These are phyloP conservation scores for Characodon lateralis DNA, from an alignment of 2,797 vertebrate genomes.

Conservation along the genomic window DNA sequence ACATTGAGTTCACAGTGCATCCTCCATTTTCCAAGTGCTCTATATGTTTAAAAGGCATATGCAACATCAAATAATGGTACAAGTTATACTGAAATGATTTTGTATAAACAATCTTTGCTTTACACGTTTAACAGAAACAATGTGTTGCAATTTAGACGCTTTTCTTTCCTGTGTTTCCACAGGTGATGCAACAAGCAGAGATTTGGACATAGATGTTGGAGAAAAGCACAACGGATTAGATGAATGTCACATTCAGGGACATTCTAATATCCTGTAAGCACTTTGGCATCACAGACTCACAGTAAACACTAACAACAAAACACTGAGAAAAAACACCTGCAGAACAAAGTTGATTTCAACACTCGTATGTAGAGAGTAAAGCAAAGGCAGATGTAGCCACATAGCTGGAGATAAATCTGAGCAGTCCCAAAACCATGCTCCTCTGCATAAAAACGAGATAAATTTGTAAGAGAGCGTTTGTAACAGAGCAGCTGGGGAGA, in stretches of 20 bases:
- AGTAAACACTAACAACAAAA: conserved; percentile 1
- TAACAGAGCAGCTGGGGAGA: conserved; percentile 1
- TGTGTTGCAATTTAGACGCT: neutral
- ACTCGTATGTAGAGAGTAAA: conserved; percentile 11
- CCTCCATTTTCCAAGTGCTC: neutral
- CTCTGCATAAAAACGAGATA: neutral
- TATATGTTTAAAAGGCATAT: neutral
- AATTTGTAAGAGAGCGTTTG: neutral
- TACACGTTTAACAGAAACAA: neutral
- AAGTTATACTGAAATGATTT: neutral
- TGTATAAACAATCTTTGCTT: neutral
- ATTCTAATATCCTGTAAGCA: neutral
- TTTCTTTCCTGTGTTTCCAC: conserved; percentile 9
- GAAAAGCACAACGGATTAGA: neutral
- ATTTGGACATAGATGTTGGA: neutral
- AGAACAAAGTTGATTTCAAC: conserved; percentile 1
- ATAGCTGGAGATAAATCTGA: conserved; percentile 19
- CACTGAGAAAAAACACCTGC: neutral
- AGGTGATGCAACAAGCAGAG: conserved; percentile 29
- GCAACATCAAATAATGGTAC: neutral
- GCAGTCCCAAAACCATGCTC: neutral
- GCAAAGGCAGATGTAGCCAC: neutral
- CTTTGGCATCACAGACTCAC: neutral
- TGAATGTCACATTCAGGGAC: neutral
- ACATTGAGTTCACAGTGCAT: neutral